Evolutionary conservation across 2,113 vertebrate genomes (phyloP), one percentile per base, ranked within the genome.

Genomic region (Festucalex cinctus): DNA sequence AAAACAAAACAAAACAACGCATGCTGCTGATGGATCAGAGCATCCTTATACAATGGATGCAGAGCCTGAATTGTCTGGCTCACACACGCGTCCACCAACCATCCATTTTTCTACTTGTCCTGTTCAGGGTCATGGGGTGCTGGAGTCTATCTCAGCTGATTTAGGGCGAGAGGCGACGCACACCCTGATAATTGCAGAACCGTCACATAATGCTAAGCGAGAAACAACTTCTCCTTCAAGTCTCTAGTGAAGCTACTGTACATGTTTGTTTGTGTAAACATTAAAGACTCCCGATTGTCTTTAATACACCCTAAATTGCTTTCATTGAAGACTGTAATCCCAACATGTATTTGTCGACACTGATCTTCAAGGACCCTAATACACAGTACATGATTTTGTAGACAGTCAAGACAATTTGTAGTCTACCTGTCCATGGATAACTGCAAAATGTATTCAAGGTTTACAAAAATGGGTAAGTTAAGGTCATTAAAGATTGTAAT

Each of bases 21-120:
- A 61, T 65, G 68, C 49, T 63, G 76, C 68, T 66, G 44, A 56
- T 41, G 16, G 64, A 51, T 54, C 39, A 58, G 36, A 67, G n/a
- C 54, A 68, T 70, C 41, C 37, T 39, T 59, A 63, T 61, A 67
- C 26, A 24, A 66, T 61, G 7, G 9, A 63, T 35, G 39, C 28
- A 26, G 12, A 69, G 64, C 26, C 28, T 32, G 28, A 32, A 32
- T 58, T 36, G 22, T 43, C 36, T n/a, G 43, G 49, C 58, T 32
- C 65, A 28, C 68, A 39, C 14, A 20, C 14, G 43, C 62, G n/a
- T 19, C 67, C 28, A 77, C 71, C 69, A 36, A 70, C 69, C 54
- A 14, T 61, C 36, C 59, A 61, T 61, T 61, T n/a, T 61, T 61
- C 59, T 61, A 39, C n/a, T 41, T 41, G 37, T 22, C 36, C 59